Conservation (phyloP, 1,140 invertebrate species). For the Drosophila prosaltans region DNA sequence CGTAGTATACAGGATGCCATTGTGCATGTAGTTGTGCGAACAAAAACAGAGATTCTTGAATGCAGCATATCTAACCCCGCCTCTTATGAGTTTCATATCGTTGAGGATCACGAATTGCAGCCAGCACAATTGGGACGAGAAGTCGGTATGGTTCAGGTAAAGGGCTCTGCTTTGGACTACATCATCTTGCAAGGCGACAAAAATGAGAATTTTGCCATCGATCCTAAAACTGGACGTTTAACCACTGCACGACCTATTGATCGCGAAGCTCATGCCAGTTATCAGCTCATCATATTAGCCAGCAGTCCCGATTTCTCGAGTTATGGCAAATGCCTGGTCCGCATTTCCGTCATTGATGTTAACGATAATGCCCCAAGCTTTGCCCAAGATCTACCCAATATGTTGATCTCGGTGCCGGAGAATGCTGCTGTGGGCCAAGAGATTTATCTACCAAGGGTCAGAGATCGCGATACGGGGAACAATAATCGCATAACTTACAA, state of each 20-base stretch:
- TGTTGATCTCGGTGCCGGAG: constrained; percentile 88
- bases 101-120: constrained; percentile 88
- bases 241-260: constrained; percentile 92
- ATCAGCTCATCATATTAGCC: constrained; percentile 91
- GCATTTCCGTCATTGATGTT: constrained; percentile 93
- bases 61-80: constrained; percentile 88
- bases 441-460: constrained; percentile 92
- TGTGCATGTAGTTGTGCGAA: constrained; percentile 91
- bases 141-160: constrained; percentile 90
- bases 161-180: constrained; percentile 85
- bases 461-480: constrained; percentile 91
- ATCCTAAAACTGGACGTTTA: constrained; percentile 91
- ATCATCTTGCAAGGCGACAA: constrained; percentile 93
- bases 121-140: constrained; percentile 85
- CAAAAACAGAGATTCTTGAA: constrained; percentile 87
- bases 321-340: constrained; percentile 89
- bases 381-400: constrained; percentile 84
- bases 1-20: constrained; percentile 88
- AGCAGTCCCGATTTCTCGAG: constrained; percentile 66
- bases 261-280: constrained; percentile 90
- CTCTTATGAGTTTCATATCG: constrained; percentile 90
- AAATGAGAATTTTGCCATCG: constrained; percentile 90
- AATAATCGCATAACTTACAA: constrained; percentile 93
- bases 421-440: constrained; percentile 96
- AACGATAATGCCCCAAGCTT: constrained; percentile 97